Conservation (phyloP, 2,113 vertebrate species). For the human (Homo sapiens) region GRCh38 chr2:185052501-185053000, state of each 20-base stretch:
- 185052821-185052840: not conserved
- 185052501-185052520: not conserved
- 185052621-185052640: not conserved
- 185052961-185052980: not conserved
- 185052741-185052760: not conserved
- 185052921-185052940: not conserved
- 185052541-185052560: not conserved
- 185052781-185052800: not conserved
- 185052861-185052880: not conserved
- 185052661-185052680: not conserved
- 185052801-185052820: not conserved
- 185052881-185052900: not conserved
- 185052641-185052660: not conserved
- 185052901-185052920: not conserved
- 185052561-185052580: not conserved
- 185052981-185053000: not conserved
- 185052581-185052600: not conserved
- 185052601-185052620: not conserved
- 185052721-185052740: not conserved
- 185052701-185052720: not conserved
- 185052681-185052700: not conserved
- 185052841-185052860: not conserved
- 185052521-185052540: not conserved
- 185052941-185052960: not conserved
- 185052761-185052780: not conserved